Evolutionary conservation across 2,797 vertebrate species (phyloP), one percentile per base, ranked within the genome.

Genomic region (Acanthornis magna): DNA sequence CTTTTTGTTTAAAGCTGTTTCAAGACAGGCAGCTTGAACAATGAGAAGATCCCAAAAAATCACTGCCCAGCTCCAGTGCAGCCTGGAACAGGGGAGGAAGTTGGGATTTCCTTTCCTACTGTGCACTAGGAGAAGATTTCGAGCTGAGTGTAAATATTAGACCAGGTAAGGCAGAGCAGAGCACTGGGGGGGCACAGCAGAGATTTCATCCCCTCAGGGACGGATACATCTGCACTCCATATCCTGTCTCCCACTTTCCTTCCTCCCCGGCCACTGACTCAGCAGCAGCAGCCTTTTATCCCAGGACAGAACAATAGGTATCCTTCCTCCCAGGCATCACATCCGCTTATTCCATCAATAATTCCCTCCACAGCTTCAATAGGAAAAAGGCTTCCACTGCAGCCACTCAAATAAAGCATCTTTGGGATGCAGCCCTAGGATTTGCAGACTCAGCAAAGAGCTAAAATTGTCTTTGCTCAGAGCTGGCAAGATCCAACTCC

Each of bases 261-360:
- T 93, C 94, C 93, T 87, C 82, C 87, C 68, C 8, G 68, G 29
- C n/a, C 61, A 6, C 81, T 89, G 94, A 91, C 85, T 96, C 92
- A 94, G 94, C 85, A 90, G 38, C 21, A 34, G 10, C 55, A 78
- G 62, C 50, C 32, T 65, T 76, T 47, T 27, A 79, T 65, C 62
- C 42, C 45, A 25, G 32, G 67, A 32, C 42, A 73, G 62, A 88
- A 95, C 74, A 95, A 91, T 34, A 4, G 21, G 7, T 8, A 40
- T 91, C 88, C 89, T 94, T 96, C 92, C 94, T 89, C n/a, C 74
- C 89, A 47, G 50, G 6, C 71, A 54, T 12, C 29, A 1, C 67
- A 73, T 79, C 91, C 15, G 9, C 36, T 34, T 1, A 1, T 25
- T 30, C 67, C 53, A 43, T 29, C 3, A 0, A 2, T 36, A 7